Evolutionary conservation across 2,888 invertebrate genomes (phyloP), one percentile per base, ranked within the genome.

Genomic region (Latheticus oryzae): DNA sequence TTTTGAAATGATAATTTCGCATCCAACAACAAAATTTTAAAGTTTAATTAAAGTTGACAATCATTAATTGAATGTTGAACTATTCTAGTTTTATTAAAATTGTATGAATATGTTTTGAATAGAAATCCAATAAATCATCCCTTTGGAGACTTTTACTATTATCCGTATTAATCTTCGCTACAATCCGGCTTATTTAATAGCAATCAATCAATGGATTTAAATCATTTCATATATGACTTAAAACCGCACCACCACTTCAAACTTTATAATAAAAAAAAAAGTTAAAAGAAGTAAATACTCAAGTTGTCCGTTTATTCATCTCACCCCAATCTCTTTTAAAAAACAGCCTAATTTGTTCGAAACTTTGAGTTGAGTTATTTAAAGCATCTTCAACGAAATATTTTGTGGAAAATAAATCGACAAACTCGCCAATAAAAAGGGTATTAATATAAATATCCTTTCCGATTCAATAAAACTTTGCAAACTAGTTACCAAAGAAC

Each of bases 381-480:
- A 33, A 37, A 33, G 17, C 42, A 42, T 52, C 28, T 30, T 30
- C 7, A 19, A 19, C 38, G 8, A 5, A 28, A 16, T 28, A 43
- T 17, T 32, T 15, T n/a, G 12, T 8, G 21, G 47, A 33, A n/a
- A 43, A 37, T 50, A 38, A 15, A 50, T 50, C 50, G 24, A 28
- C 50, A 37, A 37, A 21, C 50, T 16, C 50, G 5, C 28, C 26
- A 17, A 23, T 42, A 32, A 40, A 52, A 52, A 52, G 12, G 19
- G 33, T 47, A 51, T 38, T 51, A 38, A 37, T 40, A 30, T 40
- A 51, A 52, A 42, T 32, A 52, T 40, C 52, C 32, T 16, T 32
- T 23, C 42, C 52, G 11, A 52, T 52, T 52, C 42, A 52, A 52
- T 52, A 42, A 52, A 52, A 52, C 52, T 52, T 52, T 11, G 30